Base-by-base conservation (phyloP, 2,888 invertebrate genomes). In the Anodontia alba region DNA sequence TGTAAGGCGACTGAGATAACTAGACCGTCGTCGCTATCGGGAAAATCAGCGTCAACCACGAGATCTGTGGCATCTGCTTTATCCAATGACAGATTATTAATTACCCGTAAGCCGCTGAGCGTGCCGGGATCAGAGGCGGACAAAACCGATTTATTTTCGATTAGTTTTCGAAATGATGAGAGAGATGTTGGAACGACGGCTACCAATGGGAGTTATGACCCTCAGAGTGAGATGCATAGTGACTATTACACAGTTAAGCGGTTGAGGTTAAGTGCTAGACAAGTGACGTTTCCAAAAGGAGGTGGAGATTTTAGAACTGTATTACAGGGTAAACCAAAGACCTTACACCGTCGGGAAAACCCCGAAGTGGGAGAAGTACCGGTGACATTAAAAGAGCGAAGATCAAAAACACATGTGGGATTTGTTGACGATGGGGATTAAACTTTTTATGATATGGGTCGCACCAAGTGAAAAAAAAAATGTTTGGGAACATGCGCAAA, bases 161-260 rank as follows among this genome's bases (percentile, higher is more conserved):
- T 83, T 29, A 78, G 80, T 75, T 83, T 80, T 51, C 75, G 78
- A 31, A 72, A 68, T 23, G 83, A 80, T 36, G 69, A 71, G 36
- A 49, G 46, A 12, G 69, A 76, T n/a, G 17, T 7, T 1, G 66
- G 67, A 3, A 38, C 38, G 15, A 38, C 33, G 10, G 38, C 51
- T 17, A 62, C 46, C 10, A 73, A 72, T 31, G 51, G 46, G 0
- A 75, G 51, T 31, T 87, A 78, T 73, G 88, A 88, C 33, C 78
- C 85, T 0, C 75, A 83, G 54, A 82, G 85, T 57, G 89, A 89
- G 36, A 62, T 83, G 0, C 86, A 82, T 42, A 87, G 83, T 67
- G 90, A 90, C 54, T 82, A 84, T 49, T 88, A 83, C 77, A 81
- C 80, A 67, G 78, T 88, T n/a, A 88, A 87, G 72, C 78, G 88